These are phyloP conservation scores for Myiothlypis coronata DNA, from an alignment of 2,797 vertebrate species.

Conservation along the genomic window DNA sequence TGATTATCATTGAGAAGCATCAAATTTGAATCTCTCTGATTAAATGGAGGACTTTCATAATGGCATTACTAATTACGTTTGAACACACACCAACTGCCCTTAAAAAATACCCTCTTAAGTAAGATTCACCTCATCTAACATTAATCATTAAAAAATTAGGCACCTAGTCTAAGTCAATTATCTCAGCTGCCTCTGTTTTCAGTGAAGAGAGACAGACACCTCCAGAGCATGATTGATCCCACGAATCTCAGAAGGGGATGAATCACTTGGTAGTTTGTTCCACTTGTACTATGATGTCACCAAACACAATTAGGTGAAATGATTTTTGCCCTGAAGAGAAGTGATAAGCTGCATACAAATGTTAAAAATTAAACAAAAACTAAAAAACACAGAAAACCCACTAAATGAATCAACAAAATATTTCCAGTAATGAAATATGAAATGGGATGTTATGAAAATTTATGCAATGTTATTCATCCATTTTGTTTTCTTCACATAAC, in stretches of 20 bases:
- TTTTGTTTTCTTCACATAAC: neutral
- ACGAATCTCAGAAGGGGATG: neutral
- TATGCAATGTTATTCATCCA: neutral
- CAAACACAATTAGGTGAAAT: neutral
- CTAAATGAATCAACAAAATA: neutral
- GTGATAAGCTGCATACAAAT: neutral
- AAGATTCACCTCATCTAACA: conserved; percentile 31
- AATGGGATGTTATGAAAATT: neutral
- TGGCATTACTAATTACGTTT: conserved; percentile 27
- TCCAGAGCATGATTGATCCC: neutral
- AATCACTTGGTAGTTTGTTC: neutral
- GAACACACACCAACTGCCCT: conserved; percentile 40
- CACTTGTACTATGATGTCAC: neutral
- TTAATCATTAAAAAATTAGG: conserved; percentile 49
- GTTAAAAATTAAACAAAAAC: neutral
- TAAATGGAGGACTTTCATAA: conserved; percentile 47
- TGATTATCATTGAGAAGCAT: neutral
- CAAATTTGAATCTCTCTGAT: conserved; percentile 24
- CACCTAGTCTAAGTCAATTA: conserved; percentile 25
- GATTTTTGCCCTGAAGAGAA: neutral
- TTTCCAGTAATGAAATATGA: neutral
- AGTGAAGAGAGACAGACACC: neutral
- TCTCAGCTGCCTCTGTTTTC: neutral
- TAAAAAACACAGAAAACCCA: accelerated
- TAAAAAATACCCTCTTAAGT: conserved; percentile 38